phyloP scores from a whole-genome alignment of 2,888 invertebrate species.

The Trachelus troglodyta region DNA sequence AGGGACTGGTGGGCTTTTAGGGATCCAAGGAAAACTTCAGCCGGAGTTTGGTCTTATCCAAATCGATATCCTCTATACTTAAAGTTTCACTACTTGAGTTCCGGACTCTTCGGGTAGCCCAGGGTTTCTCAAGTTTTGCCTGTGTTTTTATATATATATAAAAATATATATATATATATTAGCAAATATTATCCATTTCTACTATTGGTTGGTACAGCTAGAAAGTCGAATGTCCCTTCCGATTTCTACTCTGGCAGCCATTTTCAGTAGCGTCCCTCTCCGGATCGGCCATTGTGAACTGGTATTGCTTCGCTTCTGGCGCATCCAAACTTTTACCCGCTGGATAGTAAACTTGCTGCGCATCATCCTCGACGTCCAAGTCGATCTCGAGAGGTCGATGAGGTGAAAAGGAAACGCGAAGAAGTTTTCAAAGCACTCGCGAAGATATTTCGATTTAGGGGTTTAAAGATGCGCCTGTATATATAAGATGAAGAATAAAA shows the following conservation, averaged over 20 bases:
- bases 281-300: neutral
- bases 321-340: constrained; percentile 16
- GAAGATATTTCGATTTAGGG: neutral
- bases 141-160: neutral
- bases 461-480: neutral
- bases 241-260: neutral
- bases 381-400: neutral
- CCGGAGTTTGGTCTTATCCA: constrained; percentile 12
- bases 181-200: constrained; percentile 10
- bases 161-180: constrained; percentile 7
- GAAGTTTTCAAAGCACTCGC: neutral
- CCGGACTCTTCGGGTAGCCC: constrained; percentile 9
- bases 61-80: constrained; percentile 21
- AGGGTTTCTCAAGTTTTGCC: constrained; percentile 20
- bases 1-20: neutral
- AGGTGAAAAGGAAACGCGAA: neutral
- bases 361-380: neutral
- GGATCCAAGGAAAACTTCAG: neutral
- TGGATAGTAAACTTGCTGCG: constrained; percentile 11
- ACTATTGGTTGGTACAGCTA: neutral
- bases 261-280: neutral
- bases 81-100: constrained; percentile 12
- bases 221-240: neutral
- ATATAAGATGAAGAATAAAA: neutral
- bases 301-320: constrained; percentile 4